phyloP scores from a whole-genome alignment of 2,888 invertebrate genomes.

The Drosophila paracracens region DNA sequence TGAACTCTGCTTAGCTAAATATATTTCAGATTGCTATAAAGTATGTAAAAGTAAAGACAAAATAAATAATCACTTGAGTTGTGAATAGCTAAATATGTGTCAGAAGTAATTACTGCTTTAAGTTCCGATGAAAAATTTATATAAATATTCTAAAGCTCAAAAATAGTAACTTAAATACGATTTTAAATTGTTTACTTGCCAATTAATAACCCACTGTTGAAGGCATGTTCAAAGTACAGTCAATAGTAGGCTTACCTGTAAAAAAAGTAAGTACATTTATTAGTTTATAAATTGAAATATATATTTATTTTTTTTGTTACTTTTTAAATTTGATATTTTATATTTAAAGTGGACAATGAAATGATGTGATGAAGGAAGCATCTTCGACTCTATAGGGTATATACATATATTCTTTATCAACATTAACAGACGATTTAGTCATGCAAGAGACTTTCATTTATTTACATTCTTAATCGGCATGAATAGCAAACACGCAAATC shows the following conservation, averaged over 20 bases:
- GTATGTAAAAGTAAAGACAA: not conserved
- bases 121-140: not conserved
- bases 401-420: not conserved
- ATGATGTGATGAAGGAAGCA: not conserved
- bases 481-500: not conserved
- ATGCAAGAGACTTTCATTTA: not conserved
- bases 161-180: not conserved
- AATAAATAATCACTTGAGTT: not conserved
- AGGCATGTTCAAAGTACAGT: not conserved
- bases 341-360: no score
- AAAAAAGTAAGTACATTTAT: not conserved
- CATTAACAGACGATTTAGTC: not conserved
- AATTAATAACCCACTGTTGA: not conserved
- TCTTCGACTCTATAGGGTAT: not conserved
- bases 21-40: not conserved
- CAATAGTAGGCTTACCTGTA: conserved; percentile 45
- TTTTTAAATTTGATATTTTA: not conserved
- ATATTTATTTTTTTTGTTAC: not conserved
- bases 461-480: not conserved
- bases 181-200: not conserved
- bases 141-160: not conserved
- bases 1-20: not conserved
- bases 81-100: not conserved
- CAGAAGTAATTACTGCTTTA: not conserved
- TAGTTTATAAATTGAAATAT: not conserved